Conservation (phyloP, 2,888 invertebrate genomes). For the Atherix ibis region DNA sequence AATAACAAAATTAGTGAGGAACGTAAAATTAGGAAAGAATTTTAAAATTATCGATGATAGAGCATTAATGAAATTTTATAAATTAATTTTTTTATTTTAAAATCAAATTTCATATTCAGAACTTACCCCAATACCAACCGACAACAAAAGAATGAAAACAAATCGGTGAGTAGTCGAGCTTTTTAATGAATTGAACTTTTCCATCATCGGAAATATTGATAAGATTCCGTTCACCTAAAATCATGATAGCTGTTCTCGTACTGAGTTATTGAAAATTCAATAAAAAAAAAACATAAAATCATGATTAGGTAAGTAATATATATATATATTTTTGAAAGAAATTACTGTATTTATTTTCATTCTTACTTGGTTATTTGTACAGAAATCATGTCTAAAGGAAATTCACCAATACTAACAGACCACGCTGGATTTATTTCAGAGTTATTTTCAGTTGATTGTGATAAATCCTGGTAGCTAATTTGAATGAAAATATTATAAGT, state of each 20-base stretch:
- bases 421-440: constrained; percentile 33
- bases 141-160: constrained; percentile 58
- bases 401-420: constrained; percentile 51
- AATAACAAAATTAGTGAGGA: too few species aligned
- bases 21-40: too few species aligned
- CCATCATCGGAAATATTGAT: constrained; percentile 69
- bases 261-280: constrained; percentile 24
- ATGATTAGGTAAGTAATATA: too few species aligned
- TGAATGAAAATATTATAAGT: too few species aligned
- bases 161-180: constrained; percentile 67
- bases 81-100: too few species aligned
- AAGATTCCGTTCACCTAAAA: constrained; percentile 72
- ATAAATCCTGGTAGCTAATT: constrained; percentile 65
- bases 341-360: too few species aligned
- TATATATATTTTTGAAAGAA: too few species aligned
- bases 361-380: constrained; percentile 29
- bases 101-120: constrained; percentile 1
- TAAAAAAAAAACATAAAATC: neutral
- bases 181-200: constrained; percentile 63
- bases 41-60: neutral
- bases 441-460: constrained; percentile 47
- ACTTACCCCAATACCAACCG: constrained; percentile 51
- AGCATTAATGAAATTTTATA: neutral
- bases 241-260: constrained; percentile 54
- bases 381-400: constrained; percentile 33